phyloP scores from a whole-genome alignment of 92 coral and sea anemone genomes.

The Chrysogorgia sp. region DNA sequence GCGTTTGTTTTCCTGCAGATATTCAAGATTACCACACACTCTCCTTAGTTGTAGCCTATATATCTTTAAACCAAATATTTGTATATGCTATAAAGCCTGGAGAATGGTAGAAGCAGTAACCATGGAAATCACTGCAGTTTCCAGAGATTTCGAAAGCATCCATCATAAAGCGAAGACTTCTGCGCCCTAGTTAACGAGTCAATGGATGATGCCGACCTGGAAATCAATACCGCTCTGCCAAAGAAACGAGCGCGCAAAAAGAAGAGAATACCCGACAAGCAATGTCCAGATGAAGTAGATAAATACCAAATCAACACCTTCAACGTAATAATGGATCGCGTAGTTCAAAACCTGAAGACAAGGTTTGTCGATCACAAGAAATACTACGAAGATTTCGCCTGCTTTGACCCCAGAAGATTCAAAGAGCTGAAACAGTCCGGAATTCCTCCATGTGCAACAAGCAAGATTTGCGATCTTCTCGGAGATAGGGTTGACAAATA shows the following conservation, averaged over 20 bases:
- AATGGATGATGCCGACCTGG: slow-evolving; percentile 3
- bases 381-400: background rate
- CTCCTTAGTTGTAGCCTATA: too few species aligned
- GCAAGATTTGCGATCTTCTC: slow-evolving; percentile 8
- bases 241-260: slow-evolving; percentile 28
- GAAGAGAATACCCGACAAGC: slow-evolving; percentile 25
- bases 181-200: slow-evolving; percentile 19
- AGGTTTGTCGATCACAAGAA: slow-evolving; percentile 9
- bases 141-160: slow-evolving; percentile 10
- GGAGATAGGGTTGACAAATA: slow-evolving; percentile 6
- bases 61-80: slow-evolving; percentile 1
- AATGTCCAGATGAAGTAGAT: slow-evolving; percentile 18
- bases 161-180: slow-evolving; percentile 13
- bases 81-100: slow-evolving; percentile 21
- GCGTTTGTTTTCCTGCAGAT: slow-evolving; percentile 6
- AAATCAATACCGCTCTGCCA: slow-evolving; percentile 6
- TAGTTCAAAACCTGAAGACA: slow-evolving; percentile 21
- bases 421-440: too few species aligned
- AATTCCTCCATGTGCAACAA: slow-evolving; percentile 3
- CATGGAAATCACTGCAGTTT: background rate
- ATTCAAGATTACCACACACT: slow-evolving; percentile 30
- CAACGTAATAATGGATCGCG: slow-evolving; percentile 12
- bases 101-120: slow-evolving; percentile 11
- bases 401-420: slow-evolving; percentile 9
- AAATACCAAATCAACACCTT: slow-evolving; percentile 4